Evolutionary conservation across 1,140 invertebrate genomes (phyloP).

Genomic region (Geopemphigus sp.): DNA sequence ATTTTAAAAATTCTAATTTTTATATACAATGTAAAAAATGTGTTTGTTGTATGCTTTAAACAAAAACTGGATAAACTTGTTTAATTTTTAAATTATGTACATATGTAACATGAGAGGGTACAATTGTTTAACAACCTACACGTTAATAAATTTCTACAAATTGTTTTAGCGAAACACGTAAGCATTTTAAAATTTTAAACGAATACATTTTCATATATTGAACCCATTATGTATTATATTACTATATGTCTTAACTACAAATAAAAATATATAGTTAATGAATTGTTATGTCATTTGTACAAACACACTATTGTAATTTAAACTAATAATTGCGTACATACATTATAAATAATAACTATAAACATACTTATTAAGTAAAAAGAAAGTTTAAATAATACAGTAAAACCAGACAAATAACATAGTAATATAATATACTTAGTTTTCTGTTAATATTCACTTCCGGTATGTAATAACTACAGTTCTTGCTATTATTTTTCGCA

Average conservation of each 20-base stretch:
- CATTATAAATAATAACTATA: neutral
- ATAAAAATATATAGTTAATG: neutral
- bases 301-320: too few species aligned
- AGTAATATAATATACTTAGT: neutral
- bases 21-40: constrained; percentile 5
- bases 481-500: too few species aligned
- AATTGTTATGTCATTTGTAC: neutral
- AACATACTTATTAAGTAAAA: neutral
- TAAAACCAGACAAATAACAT: neutral
- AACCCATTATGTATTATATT: neutral
- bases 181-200: neutral
- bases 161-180: neutral
- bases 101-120: neutral
- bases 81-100: neutral
- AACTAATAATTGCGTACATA: neutral
- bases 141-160: neutral
- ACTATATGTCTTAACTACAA: too few species aligned
- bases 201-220: neutral
- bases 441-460: neutral
- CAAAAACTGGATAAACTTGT: constrained; percentile 16
- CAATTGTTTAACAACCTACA: neutral
- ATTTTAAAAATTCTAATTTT: neutral
- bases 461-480: too few species aligned
- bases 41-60: neutral
- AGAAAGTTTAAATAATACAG: neutral